Evolutionary conservation across 2,888 invertebrate species (phyloP).

Genomic region (Piscicola geometra): DNA sequence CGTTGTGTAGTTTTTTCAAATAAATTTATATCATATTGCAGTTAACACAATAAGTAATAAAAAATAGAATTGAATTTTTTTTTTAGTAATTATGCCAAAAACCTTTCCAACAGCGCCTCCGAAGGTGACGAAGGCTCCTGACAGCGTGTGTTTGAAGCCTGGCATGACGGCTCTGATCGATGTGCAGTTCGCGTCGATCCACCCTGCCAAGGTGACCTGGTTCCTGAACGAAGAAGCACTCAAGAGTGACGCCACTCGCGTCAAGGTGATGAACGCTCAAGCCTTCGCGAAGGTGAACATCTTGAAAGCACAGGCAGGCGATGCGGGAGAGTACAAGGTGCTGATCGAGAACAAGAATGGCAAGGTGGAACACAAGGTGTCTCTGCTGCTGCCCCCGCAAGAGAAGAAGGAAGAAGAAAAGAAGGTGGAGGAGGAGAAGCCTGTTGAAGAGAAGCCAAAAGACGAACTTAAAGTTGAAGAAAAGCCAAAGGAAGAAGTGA

Average conservation of each 20-base stretch:
- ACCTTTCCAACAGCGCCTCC: slow-evolving; percentile 41
- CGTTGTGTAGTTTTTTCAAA: neutral
- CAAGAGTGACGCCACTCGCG: slow-evolving; percentile 36
- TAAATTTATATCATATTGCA: neutral
- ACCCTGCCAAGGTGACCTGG: slow-evolving; percentile 46
- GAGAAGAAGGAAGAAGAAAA: neutral
- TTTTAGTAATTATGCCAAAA: neutral
- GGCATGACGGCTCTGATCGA: slow-evolving; percentile 44
- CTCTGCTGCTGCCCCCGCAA: neutral
- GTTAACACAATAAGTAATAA: no score
- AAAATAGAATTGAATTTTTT: neutral
- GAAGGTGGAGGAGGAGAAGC: neutral
- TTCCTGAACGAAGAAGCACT: slow-evolving; percentile 39
- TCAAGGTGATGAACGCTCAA: slow-evolving; percentile 43
- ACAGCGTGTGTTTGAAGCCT: slow-evolving; percentile 43
- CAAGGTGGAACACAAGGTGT: neutral
- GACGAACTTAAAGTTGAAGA: neutral
- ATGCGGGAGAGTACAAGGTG: slow-evolving; percentile 45
- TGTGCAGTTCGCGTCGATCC: slow-evolving; percentile 43
- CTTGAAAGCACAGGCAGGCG: slow-evolving; percentile 40
- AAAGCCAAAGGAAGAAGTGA: neutral
- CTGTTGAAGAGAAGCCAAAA: neutral
- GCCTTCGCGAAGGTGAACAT: slow-evolving; percentile 45
- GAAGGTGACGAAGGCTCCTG: slow-evolving; percentile 39
- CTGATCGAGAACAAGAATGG: slow-evolving; percentile 45